Base-by-base conservation (phyloP, 2,113 vertebrate species). In the Mustelus asterias region DNA sequence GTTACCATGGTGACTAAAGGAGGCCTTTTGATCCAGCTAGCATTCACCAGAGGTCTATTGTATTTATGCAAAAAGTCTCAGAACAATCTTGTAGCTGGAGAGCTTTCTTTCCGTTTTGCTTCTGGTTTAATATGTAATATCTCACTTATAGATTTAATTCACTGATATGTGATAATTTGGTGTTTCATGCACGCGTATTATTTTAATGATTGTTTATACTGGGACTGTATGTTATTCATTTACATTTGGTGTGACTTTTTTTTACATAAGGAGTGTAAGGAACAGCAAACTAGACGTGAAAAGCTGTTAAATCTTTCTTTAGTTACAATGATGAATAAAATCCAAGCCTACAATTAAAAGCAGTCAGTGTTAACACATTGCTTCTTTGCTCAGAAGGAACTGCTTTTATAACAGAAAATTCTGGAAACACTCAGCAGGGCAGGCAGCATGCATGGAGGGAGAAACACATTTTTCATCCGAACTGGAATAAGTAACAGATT, bases 1-100 rank as follows among this genome's bases (percentile, higher is more conserved):
- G 94, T 76, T 95, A 95, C 94, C 26, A 95, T 95, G 94, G 94
- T 48, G 94, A 95, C 69, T 72, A 65, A 95, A 95, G 33, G 9
- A 72, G 24, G 24, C 6, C 92, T 95, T 95, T 95, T 95, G 69
- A 95, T 95, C 67, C 69, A 95, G 54, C 29, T 72, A 18, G 44
- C 24, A 76, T 95, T 95, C 44, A 94, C 67, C 69, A 33, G 41
- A 44, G 70, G 67, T 18, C 63, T 93, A 65, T 93, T 93, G 89
- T 37, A n/a, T 65, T 93, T 93, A 93, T 93, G 89, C 89, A 93
- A 93, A 93, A 93, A 37, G 20, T 65, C 60, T 65, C 1, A 20
- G 33, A 93, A 93, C n/a, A 65, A 41, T 65, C n/a, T 67, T 93
- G 33, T 65, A 14, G 26, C 29, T 90, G 60, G 7, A 20, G 8